Base-by-base conservation (phyloP, 2,888 invertebrate species). In the Erpobdella octoculata region DNA sequence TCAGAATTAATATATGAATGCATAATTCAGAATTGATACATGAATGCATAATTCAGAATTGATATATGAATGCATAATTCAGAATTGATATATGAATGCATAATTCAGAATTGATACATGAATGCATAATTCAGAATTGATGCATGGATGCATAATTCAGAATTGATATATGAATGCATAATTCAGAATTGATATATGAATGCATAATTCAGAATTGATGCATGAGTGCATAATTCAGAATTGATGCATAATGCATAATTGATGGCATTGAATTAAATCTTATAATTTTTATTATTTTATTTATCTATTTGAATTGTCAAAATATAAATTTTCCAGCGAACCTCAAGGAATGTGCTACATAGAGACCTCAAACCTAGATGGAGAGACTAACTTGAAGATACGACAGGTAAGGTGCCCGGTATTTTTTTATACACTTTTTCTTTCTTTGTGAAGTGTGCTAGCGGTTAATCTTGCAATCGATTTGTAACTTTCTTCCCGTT, bases 311-410 rank as follows among this genome's bases (percentile, higher is more conserved):
- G 1, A 53, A 25, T 53, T 18, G 8, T 53, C 28, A 25, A 25
- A 1, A 6, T 53, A n/a, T 33, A 21, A 31, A 61, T 38, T 25
- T 70, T 8, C 9, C 37, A 92, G 93, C 84, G 96, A 96, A 83
- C 96, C 96, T 0, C 93, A 96, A 84, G 93, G 91, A 74, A 94
- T 98, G 88, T 94, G 95, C 79, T 98, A 98, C 85, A 94, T 98
- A 80, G 98, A 98, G 86, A 98, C 98, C 0, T 91, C 97, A 18
- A 98, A 98, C 85, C 86, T 98, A 80, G 98, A 98, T 85, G 98
- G 98, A 0, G 98, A 98, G 86, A 98, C 98, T 8, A 98, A 98
- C 86, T 87, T 98, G 76, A 73, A 73, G 41, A 71, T 73, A 62
- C 88, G 97, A 41, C 96, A 96, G 85, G 85, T n/a, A n/a, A n/a